Conservation (phyloP, 2,888 invertebrate genomes). For the Tipula vernalis region DNA sequence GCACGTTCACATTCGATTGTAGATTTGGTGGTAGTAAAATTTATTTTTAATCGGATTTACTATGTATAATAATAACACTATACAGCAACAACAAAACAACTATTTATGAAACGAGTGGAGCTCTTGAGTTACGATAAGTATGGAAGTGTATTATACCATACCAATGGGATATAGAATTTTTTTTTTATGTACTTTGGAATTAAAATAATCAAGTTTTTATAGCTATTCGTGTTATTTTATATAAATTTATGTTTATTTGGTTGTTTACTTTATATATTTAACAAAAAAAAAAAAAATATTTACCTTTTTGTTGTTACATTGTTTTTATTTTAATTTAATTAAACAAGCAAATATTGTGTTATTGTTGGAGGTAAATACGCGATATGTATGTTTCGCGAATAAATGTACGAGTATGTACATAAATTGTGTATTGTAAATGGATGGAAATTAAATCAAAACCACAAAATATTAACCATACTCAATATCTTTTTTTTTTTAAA, state of each 20-base stretch:
- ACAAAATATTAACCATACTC: not conserved
- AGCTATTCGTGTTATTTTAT: not conserved
- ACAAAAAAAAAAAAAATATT: not conserved
- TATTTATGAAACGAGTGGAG: not conserved
- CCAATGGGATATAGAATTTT: not conserved
- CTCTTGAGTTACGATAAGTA: not conserved
- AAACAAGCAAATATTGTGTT: not conserved
- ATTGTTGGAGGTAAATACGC: not conserved
- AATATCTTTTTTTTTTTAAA: not conserved
- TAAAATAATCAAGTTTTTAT: constrained; percentile 4
- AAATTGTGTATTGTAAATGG: not conserved
- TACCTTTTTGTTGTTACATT: not conserved
- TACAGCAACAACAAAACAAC: too few relatives aligned
- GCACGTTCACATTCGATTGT: not conserved
- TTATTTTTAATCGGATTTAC: not conserved
- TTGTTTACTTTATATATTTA: not conserved
- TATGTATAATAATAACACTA: not conserved
- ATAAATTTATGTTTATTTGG: not conserved
- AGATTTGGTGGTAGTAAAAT: not conserved
- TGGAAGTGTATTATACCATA: not conserved
- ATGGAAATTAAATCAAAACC: not conserved
- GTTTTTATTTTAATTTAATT: not conserved
- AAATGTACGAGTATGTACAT: too few relatives aligned
- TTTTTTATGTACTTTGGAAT: not conserved
- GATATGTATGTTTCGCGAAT: not conserved